phyloP scores from a whole-genome alignment of 2,888 invertebrate species.

The Diadromus collaris region DNA sequence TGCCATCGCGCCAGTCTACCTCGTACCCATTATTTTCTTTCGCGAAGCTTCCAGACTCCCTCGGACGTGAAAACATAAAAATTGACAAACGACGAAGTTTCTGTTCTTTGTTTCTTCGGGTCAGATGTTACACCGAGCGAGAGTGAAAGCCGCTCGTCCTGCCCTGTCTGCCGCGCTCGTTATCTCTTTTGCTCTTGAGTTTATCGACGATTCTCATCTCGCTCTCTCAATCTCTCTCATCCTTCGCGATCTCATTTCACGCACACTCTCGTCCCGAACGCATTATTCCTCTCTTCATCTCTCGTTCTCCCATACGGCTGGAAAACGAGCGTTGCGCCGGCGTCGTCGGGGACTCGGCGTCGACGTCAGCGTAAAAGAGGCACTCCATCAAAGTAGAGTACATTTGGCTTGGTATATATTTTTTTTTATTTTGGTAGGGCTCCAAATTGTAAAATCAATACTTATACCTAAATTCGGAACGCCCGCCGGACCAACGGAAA shows the following conservation, averaged over 20 bases:
- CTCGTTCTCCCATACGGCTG: conserved; percentile 32
- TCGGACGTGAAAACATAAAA: conserved; percentile 72
- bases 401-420: conserved; percentile 78
- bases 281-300: conserved; percentile 51
- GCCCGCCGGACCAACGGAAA: conserved; percentile 62
- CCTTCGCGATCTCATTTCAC: conserved; percentile 22
- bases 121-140: conserved; percentile 60
- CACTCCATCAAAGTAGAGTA: conserved; percentile 80
- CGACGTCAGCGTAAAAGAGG: conserved; percentile 52
- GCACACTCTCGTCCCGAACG: conserved; percentile 21
- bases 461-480: conserved; percentile 79
- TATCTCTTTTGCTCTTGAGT: conserved; percentile 57
- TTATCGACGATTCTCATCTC: conserved; percentile 18
- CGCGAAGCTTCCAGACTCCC: conserved; percentile 52
- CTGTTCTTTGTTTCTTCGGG: conserved; percentile 74
- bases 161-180: conserved; percentile 54
- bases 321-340: conserved; percentile 51
- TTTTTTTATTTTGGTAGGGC: conserved; percentile 79
- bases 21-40: conserved; percentile 16
- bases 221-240: background rate
- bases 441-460: conserved; percentile 80
- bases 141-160: background rate
- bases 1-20: background rate
- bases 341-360: conserved; percentile 42
- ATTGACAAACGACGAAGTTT: conserved; percentile 79